These are phyloP conservation scores for Gymnoscopelus braueri DNA, from an alignment of 2,797 vertebrate genomes.

Conservation along the genomic window DNA sequence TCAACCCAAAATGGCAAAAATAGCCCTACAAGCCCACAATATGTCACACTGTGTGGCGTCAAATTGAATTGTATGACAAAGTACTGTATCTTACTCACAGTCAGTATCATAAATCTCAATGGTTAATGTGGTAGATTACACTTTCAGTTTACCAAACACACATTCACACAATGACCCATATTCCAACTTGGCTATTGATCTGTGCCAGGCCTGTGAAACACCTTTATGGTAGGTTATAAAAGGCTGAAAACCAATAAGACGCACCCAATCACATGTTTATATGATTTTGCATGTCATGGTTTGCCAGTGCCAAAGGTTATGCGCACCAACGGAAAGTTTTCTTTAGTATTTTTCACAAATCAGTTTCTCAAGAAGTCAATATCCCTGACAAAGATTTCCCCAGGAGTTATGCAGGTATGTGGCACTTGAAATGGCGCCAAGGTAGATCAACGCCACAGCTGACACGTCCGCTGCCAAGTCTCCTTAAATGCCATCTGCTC, in stretches of 20 bases:
- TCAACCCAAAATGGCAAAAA: too few relatives aligned
- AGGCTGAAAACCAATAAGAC: background rate
- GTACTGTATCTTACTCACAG: conserved; percentile 7
- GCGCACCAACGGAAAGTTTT: too few relatives aligned
- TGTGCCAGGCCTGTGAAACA: conserved; percentile 14
- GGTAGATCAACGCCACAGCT: conserved; percentile 20
- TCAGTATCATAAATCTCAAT: conserved; percentile 22
- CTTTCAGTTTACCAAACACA: conserved; percentile 20
- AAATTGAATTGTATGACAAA: background rate
- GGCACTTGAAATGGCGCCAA: conserved; percentile 29
- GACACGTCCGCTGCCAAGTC: conserved; percentile 40
- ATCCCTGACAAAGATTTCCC: conserved; percentile 36
- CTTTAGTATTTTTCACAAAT: conserved; percentile 20
- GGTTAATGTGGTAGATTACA: conserved; percentile 5
- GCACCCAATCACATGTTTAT: too few relatives aligned
- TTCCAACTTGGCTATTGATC: conserved; percentile 24
- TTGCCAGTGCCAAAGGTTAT: too few relatives aligned
- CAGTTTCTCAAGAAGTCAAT: conserved; percentile 31
- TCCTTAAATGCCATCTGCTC: conserved; percentile 25
- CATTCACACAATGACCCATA: conserved; percentile 43
- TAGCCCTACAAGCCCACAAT: too few relatives aligned
- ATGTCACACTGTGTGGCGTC: too few relatives aligned
- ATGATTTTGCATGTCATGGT: too few relatives aligned
- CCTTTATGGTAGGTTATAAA: conserved; percentile 59
- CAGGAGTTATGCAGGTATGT: conserved; percentile 23